These are phyloP conservation scores for Penaeus vannamei DNA, from an alignment of 1,140 invertebrate species.

Conservation along the genomic window DNA sequence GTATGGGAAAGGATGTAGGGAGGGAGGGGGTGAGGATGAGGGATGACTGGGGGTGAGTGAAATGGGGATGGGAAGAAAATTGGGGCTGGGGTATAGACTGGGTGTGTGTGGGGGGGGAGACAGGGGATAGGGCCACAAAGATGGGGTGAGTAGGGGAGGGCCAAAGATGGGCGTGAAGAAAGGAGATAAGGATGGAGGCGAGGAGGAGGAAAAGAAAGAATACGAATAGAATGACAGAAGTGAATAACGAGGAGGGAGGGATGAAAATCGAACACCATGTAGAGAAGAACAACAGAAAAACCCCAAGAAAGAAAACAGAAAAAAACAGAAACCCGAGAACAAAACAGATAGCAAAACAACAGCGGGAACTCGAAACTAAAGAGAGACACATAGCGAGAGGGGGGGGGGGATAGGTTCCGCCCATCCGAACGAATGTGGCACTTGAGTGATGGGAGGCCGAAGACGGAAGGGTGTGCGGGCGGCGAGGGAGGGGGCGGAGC, in stretches of 20 bases:
- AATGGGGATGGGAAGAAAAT: background rate
- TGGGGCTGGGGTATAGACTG: background rate
- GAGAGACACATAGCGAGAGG: background rate
- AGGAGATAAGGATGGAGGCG: too few relatives aligned
- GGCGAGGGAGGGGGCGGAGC: background rate
- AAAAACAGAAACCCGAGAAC: too few relatives aligned
- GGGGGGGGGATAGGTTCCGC: too few relatives aligned
- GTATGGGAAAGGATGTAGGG: background rate
- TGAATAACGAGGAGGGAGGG: background rate
- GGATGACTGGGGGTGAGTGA: background rate
- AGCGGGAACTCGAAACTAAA: background rate
- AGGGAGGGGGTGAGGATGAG: background rate
- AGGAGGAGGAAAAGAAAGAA: slow-evolving; percentile 8
- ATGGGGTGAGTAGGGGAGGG: background rate
- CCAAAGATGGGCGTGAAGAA: background rate
- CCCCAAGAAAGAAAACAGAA: background rate
- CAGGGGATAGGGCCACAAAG: background rate
- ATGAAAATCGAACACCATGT: too few relatives aligned
- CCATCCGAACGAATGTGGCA: background rate
- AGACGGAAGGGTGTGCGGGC: background rate
- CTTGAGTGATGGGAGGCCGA: background rate
- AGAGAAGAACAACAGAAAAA: too few relatives aligned
- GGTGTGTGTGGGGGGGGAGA: background rate
- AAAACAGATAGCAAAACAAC: too few relatives aligned
- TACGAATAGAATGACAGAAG: background rate